phyloP scores from a whole-genome alignment of 2,113 vertebrate genomes.

The Bettongia penicillata region DNA sequence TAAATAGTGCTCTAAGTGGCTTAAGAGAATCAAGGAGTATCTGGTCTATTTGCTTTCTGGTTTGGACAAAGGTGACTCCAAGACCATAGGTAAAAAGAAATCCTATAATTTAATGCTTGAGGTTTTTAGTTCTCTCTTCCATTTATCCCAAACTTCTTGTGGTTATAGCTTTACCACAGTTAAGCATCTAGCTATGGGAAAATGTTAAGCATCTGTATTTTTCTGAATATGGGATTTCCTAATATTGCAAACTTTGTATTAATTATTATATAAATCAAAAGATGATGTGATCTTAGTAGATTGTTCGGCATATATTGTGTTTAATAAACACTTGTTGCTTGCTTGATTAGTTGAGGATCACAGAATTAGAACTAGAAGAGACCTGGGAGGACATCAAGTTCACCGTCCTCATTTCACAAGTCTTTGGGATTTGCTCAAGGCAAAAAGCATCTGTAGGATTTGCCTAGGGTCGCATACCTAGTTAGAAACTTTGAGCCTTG shows the following conservation, averaged over 20 bases:
- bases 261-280: neutral
- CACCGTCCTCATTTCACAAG: neutral
- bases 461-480: neutral
- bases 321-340: neutral
- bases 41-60: neutral
- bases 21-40: neutral
- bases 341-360: neutral
- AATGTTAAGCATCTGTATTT: slow-evolving; percentile 11
- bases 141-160: neutral
- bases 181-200: neutral
- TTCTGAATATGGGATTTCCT: slow-evolving; percentile 32
- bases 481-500: neutral
- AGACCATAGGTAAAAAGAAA: slow-evolving; percentile 10
- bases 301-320: neutral
- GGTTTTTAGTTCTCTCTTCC: slow-evolving; percentile 1
- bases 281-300: neutral
- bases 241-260: neutral
- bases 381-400: neutral
- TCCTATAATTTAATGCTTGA: neutral
- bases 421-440: neutral
- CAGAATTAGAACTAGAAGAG: neutral
- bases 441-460: too few relatives aligned
- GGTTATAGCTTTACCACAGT: slow-evolving; percentile 3
- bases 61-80: neutral
- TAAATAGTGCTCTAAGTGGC: slow-evolving; percentile 32